A percentile compares a stretch with the other conserved stretches of the same genome.
Evolutionary conservation across 2,113 vertebrate genomes (phyloP).

Genomic region (Platysternon megacephalum): DNA sequence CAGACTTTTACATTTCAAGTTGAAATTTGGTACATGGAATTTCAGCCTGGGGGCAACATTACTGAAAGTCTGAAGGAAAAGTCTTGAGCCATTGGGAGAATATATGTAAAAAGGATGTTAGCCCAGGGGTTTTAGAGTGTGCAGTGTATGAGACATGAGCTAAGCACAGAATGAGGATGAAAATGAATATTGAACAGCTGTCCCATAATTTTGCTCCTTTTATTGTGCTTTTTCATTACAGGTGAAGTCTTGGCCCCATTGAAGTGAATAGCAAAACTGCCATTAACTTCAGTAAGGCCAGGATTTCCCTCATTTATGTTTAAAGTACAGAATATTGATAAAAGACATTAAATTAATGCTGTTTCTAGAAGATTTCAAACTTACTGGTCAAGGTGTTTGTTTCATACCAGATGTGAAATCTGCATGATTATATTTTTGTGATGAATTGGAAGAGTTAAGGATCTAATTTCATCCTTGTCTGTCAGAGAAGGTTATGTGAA

Average conservation of each 20-base stretch:
- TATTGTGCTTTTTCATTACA: background rate
- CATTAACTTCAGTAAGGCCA: fast-evolving
- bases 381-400: background rate
- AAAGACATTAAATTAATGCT: background rate
- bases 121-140: background rate
- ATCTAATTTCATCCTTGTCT: background rate
- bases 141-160: background rate
- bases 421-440: too few relatives aligned
- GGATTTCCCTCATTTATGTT: background rate
- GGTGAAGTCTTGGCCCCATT: background rate
- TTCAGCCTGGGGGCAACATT: background rate
- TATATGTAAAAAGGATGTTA: background rate
- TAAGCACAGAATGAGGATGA: background rate
- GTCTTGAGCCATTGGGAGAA: fast-evolving
- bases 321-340: background rate
- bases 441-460: background rate
- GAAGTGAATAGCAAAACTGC: background rate
- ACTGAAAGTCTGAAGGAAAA: background rate
- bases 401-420: background rate
- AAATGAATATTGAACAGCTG: background rate
- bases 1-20: background rate
- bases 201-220: background rate
- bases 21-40: background rate
- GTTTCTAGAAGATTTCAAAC: background rate
- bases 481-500: background rate